These are phyloP conservation scores for Mylabris phalerata DNA, from an alignment of 1,140 invertebrate genomes.

Conservation along the genomic window DNA sequence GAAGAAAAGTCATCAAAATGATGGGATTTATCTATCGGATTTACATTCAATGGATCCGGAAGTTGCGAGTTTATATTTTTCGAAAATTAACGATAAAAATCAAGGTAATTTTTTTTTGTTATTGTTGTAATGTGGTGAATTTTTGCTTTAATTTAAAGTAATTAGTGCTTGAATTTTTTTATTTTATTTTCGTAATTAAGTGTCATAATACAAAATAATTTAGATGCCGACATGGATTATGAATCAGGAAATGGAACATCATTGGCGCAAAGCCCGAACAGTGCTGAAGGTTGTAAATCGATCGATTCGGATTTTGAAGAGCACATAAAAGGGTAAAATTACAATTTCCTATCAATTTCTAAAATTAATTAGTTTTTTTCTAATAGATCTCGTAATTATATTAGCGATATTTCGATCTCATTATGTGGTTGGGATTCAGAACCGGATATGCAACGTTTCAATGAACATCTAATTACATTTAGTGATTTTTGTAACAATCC, in stretches of 20 bases:
- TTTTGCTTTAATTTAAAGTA: constrained; percentile 2
- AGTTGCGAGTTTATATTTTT: constrained; percentile 83
- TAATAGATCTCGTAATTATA: constrained; percentile 38
- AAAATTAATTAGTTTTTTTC: constrained; percentile 3
- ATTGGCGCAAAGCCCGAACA: constrained; percentile 86
- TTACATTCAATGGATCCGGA: constrained; percentile 87
- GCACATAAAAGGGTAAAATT: constrained; percentile 38
- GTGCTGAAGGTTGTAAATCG: constrained; percentile 71
- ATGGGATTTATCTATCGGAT: constrained; percentile 91
- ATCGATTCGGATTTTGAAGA: constrained; percentile 79
- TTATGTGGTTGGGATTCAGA: constrained; percentile 72
- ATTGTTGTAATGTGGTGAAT: not conserved
- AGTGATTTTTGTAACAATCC: constrained; percentile 80
- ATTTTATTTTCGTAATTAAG: constrained; percentile 27
- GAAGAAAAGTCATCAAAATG: constrained; percentile 63
- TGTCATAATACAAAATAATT: constrained; percentile 35
- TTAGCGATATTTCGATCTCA: constrained; percentile 63
- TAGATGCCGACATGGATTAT: constrained; percentile 76
- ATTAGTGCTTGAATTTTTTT: constrained; percentile 1
- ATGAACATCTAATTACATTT: constrained; percentile 68
- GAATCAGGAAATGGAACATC: constrained; percentile 94
- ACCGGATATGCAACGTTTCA: constrained; percentile 62
- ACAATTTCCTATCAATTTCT: not conserved
- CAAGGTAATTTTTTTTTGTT: constrained; percentile 19
- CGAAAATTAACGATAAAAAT: constrained; percentile 45